phyloP scores from a whole-genome alignment of 2,113 vertebrate species.

The Pipra filicauda region DNA sequence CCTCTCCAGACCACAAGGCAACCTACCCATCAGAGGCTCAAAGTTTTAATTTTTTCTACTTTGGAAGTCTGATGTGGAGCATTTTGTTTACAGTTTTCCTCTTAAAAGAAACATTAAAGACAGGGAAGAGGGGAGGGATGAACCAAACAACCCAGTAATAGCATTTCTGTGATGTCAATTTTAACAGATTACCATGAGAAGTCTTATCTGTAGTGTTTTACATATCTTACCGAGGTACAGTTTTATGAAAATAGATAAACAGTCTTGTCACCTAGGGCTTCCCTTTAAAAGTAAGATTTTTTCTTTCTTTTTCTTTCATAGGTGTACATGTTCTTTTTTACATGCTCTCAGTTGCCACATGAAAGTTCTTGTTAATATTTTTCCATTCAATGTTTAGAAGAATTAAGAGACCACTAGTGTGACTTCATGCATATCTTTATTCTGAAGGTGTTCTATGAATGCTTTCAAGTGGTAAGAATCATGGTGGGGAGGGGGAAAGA shows the following conservation, averaged over 20 bases:
- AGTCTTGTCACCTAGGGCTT: background rate
- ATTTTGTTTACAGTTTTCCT: background rate
- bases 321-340: background rate
- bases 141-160: background rate
- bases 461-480: background rate
- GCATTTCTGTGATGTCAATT: background rate
- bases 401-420: background rate
- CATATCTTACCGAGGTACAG: background rate
- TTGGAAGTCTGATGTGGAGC: background rate
- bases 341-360: background rate
- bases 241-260: background rate
- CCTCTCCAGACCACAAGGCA: background rate
- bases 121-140: background rate
- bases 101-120: background rate
- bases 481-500: background rate
- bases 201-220: background rate
- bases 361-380: background rate
- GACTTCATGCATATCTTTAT: background rate
- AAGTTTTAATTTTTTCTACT: background rate
- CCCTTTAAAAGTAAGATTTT: background rate
- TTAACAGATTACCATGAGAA: background rate
- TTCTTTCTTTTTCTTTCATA: background rate
- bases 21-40: background rate
- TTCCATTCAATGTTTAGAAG: background rate
- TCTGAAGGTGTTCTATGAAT: background rate